Percentiles rank a stretch among this genome's conserved stretches.
Evolutionary conservation across 2,797 vertebrate species (phyloP).

Genomic region (Aselliscus stoliczkanus): DNA sequence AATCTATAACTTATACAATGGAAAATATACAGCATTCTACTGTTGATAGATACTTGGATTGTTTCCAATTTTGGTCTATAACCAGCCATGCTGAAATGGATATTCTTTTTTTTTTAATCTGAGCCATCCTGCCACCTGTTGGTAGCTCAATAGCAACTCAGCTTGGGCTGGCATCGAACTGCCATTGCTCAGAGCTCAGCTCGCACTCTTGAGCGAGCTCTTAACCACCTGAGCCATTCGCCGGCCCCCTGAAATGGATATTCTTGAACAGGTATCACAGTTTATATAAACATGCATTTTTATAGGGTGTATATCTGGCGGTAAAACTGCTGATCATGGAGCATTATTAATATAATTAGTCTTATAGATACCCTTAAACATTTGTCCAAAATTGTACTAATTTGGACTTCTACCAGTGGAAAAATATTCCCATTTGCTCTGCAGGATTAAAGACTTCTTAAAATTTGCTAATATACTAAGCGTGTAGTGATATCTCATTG

Average conservation of each 20-base stretch:
- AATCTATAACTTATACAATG: background rate
- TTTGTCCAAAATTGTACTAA: background rate
- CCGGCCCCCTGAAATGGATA: background rate
- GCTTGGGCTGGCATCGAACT: too few relatives aligned
- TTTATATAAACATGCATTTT: background rate
- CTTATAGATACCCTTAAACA: background rate
- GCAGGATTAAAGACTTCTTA: background rate
- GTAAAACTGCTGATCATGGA: background rate
- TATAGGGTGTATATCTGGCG: background rate
- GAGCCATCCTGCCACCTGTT: too few relatives aligned
- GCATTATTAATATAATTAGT: background rate
- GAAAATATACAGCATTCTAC: background rate
- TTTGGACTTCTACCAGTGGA: background rate
- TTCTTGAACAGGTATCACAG: background rate
- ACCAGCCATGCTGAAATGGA: background rate
- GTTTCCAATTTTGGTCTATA: background rate
- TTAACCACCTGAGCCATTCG: too few relatives aligned
- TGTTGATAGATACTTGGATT: background rate
- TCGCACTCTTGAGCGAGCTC: too few relatives aligned
- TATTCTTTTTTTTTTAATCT: too few relatives aligned
- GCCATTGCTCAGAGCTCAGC: too few relatives aligned
- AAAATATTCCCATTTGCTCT: background rate
- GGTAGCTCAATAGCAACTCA: too few relatives aligned
- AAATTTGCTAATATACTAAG: background rate
- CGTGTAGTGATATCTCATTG: background rate